These are phyloP conservation scores for Cynopterus brachyotis DNA, from an alignment of 2,113 vertebrate species.

Conservation along the genomic window DNA sequence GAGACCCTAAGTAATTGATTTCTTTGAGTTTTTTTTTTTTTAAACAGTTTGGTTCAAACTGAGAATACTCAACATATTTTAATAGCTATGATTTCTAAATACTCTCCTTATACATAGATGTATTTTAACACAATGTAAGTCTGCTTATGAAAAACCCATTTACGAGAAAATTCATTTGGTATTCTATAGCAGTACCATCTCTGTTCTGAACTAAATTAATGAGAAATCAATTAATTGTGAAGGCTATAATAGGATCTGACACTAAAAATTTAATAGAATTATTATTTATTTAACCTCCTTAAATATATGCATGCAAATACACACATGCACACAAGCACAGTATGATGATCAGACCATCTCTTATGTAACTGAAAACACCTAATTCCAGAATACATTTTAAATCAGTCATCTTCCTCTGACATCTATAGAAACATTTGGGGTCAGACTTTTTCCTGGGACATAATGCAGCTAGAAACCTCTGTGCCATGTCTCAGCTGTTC, in stretches of 20 bases:
- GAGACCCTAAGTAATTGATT: constrained; percentile 40
- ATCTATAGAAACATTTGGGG: constrained; percentile 43
- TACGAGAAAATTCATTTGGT: constrained; percentile 60
- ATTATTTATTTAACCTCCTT: neutral
- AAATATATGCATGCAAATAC: neutral
- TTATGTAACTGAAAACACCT: constrained; percentile 35
- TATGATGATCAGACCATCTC: neutral
- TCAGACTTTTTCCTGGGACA: constrained; percentile 20
- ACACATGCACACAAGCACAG: neutral
- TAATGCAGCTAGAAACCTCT: constrained; percentile 5
- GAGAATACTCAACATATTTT: neutral
- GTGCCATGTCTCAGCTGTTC: neutral
- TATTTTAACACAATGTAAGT: constrained; percentile 14
- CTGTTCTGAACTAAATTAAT: constrained; percentile 60
- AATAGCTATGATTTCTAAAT: neutral
- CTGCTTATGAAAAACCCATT: neutral
- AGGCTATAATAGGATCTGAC: constrained; percentile 50
- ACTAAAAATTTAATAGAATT: constrained; percentile 52
- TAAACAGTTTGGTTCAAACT: constrained; percentile 22
- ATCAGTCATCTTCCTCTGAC: constrained; percentile 9
- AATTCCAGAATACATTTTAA: constrained; percentile 42
- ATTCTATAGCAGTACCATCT: neutral
- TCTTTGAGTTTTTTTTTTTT: neutral
- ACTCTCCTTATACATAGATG: neutral
- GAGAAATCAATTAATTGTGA: neutral